Percentiles rank a stretch among this genome's conserved stretches.
phyloP scores from a whole-genome alignment of 1,140 invertebrate genomes.

The Drosophila bifasciata region DNA sequence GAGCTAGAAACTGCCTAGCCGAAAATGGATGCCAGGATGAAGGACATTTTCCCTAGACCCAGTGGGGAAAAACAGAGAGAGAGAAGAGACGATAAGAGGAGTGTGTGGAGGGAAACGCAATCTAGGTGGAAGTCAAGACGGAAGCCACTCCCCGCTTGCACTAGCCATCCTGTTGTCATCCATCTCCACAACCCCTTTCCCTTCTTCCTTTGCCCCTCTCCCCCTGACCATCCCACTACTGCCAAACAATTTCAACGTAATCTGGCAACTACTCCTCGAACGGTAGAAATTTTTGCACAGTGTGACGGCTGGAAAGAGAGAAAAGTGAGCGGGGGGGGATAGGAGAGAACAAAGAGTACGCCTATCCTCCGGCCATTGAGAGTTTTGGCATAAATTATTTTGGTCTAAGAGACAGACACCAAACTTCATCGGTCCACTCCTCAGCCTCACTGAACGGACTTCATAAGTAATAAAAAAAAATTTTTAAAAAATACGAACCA shows the following conservation, averaged over 20 bases:
- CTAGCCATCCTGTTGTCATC: background rate
- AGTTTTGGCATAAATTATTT: conserved; percentile 52
- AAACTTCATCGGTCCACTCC: conserved; percentile 21
- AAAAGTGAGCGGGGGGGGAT: conserved; percentile 2
- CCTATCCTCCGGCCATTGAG: too few relatives aligned
- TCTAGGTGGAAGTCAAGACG: conserved; percentile 53
- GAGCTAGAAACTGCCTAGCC: conserved; percentile 25
- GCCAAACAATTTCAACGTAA: background rate
- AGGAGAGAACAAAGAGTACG: too few relatives aligned
- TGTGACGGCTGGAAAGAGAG: background rate
- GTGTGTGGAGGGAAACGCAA: conserved; percentile 24
- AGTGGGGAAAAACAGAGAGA: background rate
- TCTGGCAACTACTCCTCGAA: conserved; percentile 47
- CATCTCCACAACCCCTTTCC: conserved; percentile 1
- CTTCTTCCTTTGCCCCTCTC: too few relatives aligned
- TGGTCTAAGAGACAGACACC: conserved; percentile 25
- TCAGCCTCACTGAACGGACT: conserved; percentile 6
- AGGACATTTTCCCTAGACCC: conserved; percentile 34
- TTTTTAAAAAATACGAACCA: too few relatives aligned
- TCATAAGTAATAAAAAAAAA: conserved; percentile 61
- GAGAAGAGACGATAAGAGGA: background rate
- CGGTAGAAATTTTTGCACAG: conserved; percentile 35
- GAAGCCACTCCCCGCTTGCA: conserved; percentile 31
- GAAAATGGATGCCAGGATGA: conserved; percentile 36
- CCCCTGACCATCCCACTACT: background rate